A percentile compares a stretch with the other conserved stretches of the same genome.
phyloP scores from a whole-genome alignment of 2,797 vertebrate species.

The Alauda arvensis region DNA sequence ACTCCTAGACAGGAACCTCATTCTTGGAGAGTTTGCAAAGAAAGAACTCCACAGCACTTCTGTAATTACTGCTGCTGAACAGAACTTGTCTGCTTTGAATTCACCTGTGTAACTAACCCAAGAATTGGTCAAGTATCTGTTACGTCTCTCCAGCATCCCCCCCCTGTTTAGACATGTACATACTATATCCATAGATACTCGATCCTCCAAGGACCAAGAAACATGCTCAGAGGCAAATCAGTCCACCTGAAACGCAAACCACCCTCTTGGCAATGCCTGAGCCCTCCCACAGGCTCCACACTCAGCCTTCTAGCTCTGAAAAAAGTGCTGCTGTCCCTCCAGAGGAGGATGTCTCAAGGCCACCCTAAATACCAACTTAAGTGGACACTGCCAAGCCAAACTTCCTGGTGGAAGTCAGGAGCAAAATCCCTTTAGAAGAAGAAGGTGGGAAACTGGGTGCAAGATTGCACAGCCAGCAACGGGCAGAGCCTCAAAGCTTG shows the following conservation, averaged over 20 bases:
- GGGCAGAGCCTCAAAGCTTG: not conserved
- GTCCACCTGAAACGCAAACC: not conserved
- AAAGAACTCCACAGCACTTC: not conserved
- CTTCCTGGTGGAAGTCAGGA: not conserved
- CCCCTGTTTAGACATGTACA: not conserved
- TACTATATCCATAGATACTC: not conserved
- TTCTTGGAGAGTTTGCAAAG: not conserved
- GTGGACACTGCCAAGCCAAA: not conserved
- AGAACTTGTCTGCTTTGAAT: not conserved
- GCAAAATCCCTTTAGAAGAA: not conserved
- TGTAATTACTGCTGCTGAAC: not conserved
- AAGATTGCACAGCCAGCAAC: not conserved
- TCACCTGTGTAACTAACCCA: not conserved
- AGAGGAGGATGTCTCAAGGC: not conserved
- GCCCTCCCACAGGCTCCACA: not conserved
- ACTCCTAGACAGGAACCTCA: not conserved
- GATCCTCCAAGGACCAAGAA: not conserved
- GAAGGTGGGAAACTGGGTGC: not conserved
- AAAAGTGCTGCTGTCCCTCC: not conserved
- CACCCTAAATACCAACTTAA: not conserved
- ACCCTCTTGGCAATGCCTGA: not conserved
- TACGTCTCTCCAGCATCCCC: not conserved
- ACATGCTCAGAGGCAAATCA: not conserved
- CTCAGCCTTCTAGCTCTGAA: not conserved
- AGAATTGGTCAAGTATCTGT: accelerated